A percentile compares a stretch with the other conserved stretches of the same genome.
These are phyloP conservation scores for Haemorhous mexicanus DNA, from an alignment of 2,113 vertebrate genomes.

Conservation along the genomic window DNA sequence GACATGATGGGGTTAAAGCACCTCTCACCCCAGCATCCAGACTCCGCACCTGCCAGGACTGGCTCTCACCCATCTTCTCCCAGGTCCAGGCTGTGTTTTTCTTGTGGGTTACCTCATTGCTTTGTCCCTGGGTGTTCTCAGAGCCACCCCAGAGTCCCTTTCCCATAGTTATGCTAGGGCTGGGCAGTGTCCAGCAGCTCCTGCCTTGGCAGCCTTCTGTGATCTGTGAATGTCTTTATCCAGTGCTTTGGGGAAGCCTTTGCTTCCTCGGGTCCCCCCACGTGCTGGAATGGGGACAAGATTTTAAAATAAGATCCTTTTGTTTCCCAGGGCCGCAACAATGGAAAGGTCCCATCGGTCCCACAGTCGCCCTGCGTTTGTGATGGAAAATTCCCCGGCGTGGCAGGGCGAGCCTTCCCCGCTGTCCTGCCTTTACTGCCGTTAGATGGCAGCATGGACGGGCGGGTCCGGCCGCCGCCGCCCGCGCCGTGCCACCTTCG, in stretches of 20 bases:
- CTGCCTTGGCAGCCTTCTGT: background rate
- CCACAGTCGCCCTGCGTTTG: constrained; percentile 12
- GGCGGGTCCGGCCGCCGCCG: background rate
- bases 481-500: rapidly evolving
- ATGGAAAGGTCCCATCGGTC: constrained; percentile 26
- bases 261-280: background rate
- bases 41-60: background rate
- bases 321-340: constrained; percentile 10
- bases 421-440: background rate
- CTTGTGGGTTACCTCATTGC: background rate
- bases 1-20: background rate
- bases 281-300: background rate
- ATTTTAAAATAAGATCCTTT: constrained; percentile 18
- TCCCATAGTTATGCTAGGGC: background rate
- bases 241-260: background rate
- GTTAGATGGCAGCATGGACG: constrained; percentile 42
- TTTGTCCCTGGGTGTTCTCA: background rate
- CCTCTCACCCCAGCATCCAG: background rate
- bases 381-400: constrained; percentile 42
- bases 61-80: rapidly evolving
- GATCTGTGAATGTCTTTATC: background rate
- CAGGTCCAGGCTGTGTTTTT: background rate
- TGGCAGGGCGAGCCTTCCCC: background rate
- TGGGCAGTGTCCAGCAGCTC: background rate
- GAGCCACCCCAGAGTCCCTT: background rate